Base-by-base conservation (phyloP, 2,888 invertebrate genomes). In the Pyralis farinalis region DNA sequence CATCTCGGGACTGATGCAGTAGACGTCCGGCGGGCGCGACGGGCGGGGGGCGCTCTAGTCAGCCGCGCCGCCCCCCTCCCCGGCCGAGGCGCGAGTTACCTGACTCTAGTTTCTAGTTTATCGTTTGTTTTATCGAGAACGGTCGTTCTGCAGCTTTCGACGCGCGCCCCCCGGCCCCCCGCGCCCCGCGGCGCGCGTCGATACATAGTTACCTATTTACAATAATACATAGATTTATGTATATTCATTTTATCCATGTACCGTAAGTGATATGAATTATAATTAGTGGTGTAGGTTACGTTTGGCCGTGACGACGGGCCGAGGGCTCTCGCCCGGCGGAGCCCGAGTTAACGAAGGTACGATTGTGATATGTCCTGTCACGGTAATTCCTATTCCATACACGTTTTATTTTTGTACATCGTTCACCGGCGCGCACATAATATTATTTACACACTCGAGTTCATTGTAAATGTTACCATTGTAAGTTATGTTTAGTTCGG, bases 1-100 rank as follows among this genome's bases (percentile, higher is more conserved):
- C 85, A 90, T 93, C 89, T 91, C 93, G 74, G 91, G 90, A 65
- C 91, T 93, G 73, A 93, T 93, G 90, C 93, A 93, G 92, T 93
- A 92, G 41, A 9, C 31, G 8, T 6, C 9, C 7, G 28, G 12
- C 22, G 34, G 12, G 16, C 3, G 16, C 36, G 12, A 12, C 38
- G 1, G 12, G 12, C 3, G 32, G 16, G 16, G 16, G 16, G 16
- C n/a, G n/a, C n/a, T 16, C 16, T 16, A 16, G 16, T 16, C 16
- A 16, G 16, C 16, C 16, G 16, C 16, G 40, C 12, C 10, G 10
- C 30, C 25, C 20, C 28, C 25, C 20, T 7, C 38, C 7, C 1
- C 10, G 27, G 16, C 16, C 16, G 16, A n/a, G n/a, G 70, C 65
- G 53, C 58, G 59, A 73, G 72, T 75, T 72, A 71, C 71, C 71